Evolutionary conservation across 2,797 vertebrate genomes (phyloP).

Genomic region (Oreochromis mossambicus): DNA sequence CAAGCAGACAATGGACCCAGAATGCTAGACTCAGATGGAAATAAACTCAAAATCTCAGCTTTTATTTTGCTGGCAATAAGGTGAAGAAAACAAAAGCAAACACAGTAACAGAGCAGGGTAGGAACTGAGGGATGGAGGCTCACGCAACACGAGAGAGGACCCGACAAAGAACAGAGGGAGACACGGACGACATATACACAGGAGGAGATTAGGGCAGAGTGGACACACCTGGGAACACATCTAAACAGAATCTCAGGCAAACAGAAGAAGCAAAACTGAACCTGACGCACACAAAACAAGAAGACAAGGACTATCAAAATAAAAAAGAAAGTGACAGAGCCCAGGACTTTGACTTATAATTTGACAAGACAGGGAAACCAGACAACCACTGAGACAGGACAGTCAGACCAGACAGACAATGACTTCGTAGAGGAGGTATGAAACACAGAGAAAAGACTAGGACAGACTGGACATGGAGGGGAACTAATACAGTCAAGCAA

Average conservation of each 20-base stretch:
- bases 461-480: not conserved
- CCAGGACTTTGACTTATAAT: not conserved
- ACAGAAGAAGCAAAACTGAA: not conserved
- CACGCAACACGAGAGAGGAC: accelerated
- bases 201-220: not conserved
- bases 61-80: not conserved
- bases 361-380: accelerated
- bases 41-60: accelerated
- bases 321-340: not conserved
- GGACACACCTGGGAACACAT: accelerated
- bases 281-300: not conserved
- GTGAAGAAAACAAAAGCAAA: not conserved
- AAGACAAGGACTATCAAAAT: not conserved
- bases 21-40: accelerated
- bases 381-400: not conserved
- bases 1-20: not conserved
- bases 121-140: not conserved
- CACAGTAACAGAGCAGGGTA: not conserved
- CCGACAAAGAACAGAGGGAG: not conserved
- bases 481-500: not conserved
- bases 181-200: accelerated
- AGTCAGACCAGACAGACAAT: not conserved
- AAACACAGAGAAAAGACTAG: not conserved
- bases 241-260: not conserved
- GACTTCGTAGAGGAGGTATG: not conserved